Percentiles rank a stretch among this genome's conserved stretches.
Evolutionary conservation across 2,113 vertebrate species (phyloP).

Genomic region (Sitta europaea): DNA sequence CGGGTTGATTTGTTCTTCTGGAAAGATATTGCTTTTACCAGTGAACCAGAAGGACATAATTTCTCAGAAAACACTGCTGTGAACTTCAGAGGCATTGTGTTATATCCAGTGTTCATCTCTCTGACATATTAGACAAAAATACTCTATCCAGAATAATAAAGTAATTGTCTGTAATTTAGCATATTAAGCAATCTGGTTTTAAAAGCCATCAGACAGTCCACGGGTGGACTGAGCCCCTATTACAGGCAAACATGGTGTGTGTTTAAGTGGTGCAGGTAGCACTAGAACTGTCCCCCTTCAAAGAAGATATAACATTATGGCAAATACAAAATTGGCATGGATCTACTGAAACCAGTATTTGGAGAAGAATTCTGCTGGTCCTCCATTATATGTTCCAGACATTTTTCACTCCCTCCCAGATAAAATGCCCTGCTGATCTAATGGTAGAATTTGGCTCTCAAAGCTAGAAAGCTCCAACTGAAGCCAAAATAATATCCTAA

Average conservation of each 20-base stretch:
- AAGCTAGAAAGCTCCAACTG: constrained; percentile 44
- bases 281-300: background rate
- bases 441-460: constrained; percentile 34
- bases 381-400: background rate
- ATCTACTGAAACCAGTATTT: background rate
- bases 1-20: background rate
- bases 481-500: constrained; percentile 55
- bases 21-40: background rate
- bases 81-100: background rate
- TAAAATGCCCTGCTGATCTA: constrained; percentile 30
- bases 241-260: background rate
- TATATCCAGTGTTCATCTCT: background rate
- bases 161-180: background rate
- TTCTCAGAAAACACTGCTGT: background rate
- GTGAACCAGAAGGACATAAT: background rate
- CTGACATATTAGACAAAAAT: background rate
- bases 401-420: background rate
- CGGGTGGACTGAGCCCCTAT: background rate
- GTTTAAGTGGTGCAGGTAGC: background rate
- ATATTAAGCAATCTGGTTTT: background rate
- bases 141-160: background rate
- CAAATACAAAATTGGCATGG: background rate
- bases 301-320: background rate
- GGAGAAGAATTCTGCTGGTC: background rate
- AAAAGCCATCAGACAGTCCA: background rate